Base-by-base conservation (phyloP, 1,140 invertebrate species). In the Drosophila asahinai region DNA sequence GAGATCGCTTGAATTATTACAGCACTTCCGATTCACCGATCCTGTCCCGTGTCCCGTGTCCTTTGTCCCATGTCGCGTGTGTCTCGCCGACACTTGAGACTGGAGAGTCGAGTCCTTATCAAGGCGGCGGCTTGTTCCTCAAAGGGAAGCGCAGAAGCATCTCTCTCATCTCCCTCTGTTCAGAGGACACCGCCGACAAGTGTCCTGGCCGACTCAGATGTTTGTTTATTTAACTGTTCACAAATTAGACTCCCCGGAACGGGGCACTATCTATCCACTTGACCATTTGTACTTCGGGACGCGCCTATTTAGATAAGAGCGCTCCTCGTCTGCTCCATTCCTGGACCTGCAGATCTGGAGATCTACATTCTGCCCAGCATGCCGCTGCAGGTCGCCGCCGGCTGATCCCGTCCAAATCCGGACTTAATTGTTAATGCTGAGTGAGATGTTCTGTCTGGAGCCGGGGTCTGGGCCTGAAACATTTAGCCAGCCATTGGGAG, bases 201-300 rank as follows among this genome's bases (percentile, higher is more conserved):
- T 83, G 81, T 80, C 60, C 65, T 61, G 59, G 40, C n/a, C 22
- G 38, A 68, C 58, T 30, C 27, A 14, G 58, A 66, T 59, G 86
- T 90, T 90, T 90, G 86, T 90, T 90, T 90, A 90, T 90, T 90
- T 90, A 90, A 90, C 79, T 82, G 86, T 84, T 89, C 86, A 90
- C 86, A 90, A 90, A 90, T 90, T 90, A 90, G 86, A 91, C 72
- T 75, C 79, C 59, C 77, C 48, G 60, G 54, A 57, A 57, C 51
- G 51, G 47, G 7, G n/a, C 11, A 42, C 49, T 79, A 79, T 84
- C 75, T 89, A 64, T 75, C 71, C 78, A 81, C 86, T 89, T 81
- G 86, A 86, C 81, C 86, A 90, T 89, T 81, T 89, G 81, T 90
- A 77, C 77, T 90, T 90, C 76, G 86, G 86, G 84, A 89, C 81